Percentiles rank a stretch among this genome's conserved stretches.
These are phyloP conservation scores for Pachyuromys duprasi DNA, from an alignment of 2,797 vertebrate species.

Conservation along the genomic window DNA sequence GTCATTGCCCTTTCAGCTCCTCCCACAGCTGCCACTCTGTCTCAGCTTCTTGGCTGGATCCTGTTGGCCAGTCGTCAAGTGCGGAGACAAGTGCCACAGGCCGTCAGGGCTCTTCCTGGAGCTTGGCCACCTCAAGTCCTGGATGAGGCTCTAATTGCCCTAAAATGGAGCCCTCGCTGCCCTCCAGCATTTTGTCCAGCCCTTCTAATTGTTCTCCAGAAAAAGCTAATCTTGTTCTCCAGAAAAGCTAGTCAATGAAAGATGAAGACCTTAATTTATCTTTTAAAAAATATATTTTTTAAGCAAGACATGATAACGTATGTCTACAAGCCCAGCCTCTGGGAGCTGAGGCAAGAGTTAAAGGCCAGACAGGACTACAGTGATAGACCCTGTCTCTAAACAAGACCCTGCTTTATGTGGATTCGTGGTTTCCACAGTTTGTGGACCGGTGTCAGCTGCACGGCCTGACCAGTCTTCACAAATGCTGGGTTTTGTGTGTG, in stretches of 20 bases:
- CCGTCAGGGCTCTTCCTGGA: not conserved
- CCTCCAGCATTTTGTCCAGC: not conserved
- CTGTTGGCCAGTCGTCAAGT: not conserved
- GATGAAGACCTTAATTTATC: not conserved
- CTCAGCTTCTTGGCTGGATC: not conserved
- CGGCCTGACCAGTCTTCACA: not conserved
- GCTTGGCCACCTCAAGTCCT: not conserved
- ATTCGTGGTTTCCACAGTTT: not conserved
- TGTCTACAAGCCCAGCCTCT: not conserved
- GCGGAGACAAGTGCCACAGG: not conserved
- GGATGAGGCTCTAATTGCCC: not conserved
- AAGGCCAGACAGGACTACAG: not conserved
- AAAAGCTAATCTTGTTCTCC: not conserved
- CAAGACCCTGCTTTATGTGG: not conserved
- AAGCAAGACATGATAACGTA: not conserved
- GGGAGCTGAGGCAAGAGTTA: not conserved
- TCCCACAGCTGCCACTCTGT: not conserved
- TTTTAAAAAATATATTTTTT: not conserved
- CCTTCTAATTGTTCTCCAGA: not conserved
- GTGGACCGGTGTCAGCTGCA: not conserved
- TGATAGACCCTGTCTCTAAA: not conserved
- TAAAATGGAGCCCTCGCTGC: not conserved
- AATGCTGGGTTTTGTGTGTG: not conserved
- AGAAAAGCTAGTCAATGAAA: not conserved
- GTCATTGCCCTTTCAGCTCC: too few relatives aligned